A percentile compares a stretch with the other conserved stretches of the same genome.
Conservation (phyloP, 1,140 invertebrate species). For the Leucophenga varia region DNA sequence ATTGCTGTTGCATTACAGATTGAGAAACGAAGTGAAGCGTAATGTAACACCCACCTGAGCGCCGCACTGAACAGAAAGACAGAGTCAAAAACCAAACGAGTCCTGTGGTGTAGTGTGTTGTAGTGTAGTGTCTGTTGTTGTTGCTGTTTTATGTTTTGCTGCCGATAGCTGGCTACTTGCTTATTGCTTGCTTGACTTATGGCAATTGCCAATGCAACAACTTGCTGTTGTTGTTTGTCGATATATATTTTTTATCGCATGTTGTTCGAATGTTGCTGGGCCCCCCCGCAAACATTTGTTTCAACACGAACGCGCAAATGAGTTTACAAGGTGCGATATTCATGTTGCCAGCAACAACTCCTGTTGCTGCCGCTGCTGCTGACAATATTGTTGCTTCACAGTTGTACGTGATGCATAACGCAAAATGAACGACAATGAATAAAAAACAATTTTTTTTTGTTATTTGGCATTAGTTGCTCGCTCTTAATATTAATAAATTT, state of each 20-base stretch:
- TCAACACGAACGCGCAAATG: conserved; percentile 56
- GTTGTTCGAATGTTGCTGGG: conserved; percentile 19
- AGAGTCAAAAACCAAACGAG: conserved; percentile 11
- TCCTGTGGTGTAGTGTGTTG: conserved; percentile 27
- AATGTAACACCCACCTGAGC: no score
- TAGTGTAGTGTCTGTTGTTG: conserved; percentile 43
- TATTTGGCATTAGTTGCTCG: no score
- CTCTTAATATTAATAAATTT: no score
- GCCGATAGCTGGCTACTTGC: no score
- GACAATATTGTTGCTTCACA: no score
- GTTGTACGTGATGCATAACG: no score
- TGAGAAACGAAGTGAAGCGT: no score
- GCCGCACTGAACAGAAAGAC: no score
- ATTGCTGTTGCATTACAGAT: no score
- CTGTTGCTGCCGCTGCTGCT: conserved; percentile 13
- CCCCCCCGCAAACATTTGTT: conserved; percentile 56
- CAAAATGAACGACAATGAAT: no score
- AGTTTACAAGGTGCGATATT: conserved; percentile 56
- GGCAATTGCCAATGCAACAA: conserved; percentile 52
- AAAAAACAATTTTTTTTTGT: no score
- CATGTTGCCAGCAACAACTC: conserved; percentile 44
- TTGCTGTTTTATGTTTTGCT: conserved; percentile 22
- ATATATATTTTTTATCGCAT: conserved; percentile 20
- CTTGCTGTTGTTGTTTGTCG: conserved; percentile 17
- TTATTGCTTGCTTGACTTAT: conserved; percentile 36